Base-by-base conservation (phyloP, 2,888 invertebrate species). In the Lasioglossum zephyrum region DNA sequence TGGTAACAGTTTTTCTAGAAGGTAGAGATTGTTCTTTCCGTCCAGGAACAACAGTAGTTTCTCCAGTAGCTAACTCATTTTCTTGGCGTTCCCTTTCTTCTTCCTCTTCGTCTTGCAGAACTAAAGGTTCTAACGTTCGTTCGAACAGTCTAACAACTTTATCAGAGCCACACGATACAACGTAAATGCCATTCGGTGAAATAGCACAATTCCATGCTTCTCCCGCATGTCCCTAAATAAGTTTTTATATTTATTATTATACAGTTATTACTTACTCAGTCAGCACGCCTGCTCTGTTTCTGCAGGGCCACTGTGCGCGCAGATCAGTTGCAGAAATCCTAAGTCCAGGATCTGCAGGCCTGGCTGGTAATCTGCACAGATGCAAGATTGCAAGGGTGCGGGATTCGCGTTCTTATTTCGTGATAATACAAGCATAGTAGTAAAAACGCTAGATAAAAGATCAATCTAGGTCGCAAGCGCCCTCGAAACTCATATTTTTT, bases 21-120 rank as follows among this genome's bases (percentile, higher is more conserved):
- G 99, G 98, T 94, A 99, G 96, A 78, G 96, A 97, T 2, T 98
- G 96, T 74, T 97, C 97, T 0, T 97, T 97, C 82, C 98, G 96
- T 2, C 97, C 97, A 0, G 97, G 97, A 1, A 97, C 96, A 0
- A 96, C 95, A 6, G 97, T 97, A 93, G 95, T 96, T 82, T 98
- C 97, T 0, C 97, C 97, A 0, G 97, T 97, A 22, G 97, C 97
- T 41, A 98, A 95, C 90, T 96, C 96, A 88, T 96, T 96, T 93
- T 97, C 97, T 91, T 96, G 96, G 88, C 97, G 97, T 94, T 98
- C 98, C 60, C 98, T 97, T 92, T 97, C 98, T 93, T 97, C 96
- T 93, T 99, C 99, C 91, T 97, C 97, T 84, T 98, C 97, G 94
- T 99, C 99, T 93, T 99, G 97, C 18, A 99, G 95, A n/a, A 99